Base-by-base conservation (phyloP, 2,797 vertebrate species). In the Anas capensis region DNA sequence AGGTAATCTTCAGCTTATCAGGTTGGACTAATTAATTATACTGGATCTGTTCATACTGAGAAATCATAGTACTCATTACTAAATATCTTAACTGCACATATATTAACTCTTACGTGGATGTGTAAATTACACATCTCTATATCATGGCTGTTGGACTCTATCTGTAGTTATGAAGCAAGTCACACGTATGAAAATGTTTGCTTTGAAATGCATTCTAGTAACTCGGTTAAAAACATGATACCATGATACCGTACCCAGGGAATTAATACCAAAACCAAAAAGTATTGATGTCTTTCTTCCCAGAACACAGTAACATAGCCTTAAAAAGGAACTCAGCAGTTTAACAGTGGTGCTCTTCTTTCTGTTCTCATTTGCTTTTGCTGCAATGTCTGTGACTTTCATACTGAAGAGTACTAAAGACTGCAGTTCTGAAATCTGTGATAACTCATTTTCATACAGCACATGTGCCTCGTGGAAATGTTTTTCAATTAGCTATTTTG, bases 401-500 rank as follows among this genome's bases (percentile, higher is more conserved):
- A 46, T 65, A 83, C 29, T 66, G 61, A 90, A 57, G 81, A 81
- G 82, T 76, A 57, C 72, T 76, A 65, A 89, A 81, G 53, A 49
- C 77, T 83, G 82, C 76, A 78, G 62, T 86, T 95, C 90, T 76
- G 73, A 81, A 92, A 88, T 69, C n/a, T 62, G 27, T 87, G 60
- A 44, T 62, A 82, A 70, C 19, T 89, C 53, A n/a, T 60, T 65
- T 83, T 73, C 53, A 69, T 92, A 76, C 85, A 90, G 91, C 92
- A 92, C 10, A 29, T 70, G 91, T 93, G 86, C 87, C 77, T 93
- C 68, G 42, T 81, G 46, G 57, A 78, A 82, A 57, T 92, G 89
- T 56, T 93, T 93, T 81, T 92, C 54, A 86, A 54, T 86, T 66
- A 93, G 66, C 61, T 93, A 21, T 88, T 96, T 96, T 96, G 92